Percentiles rank a stretch among this genome's conserved stretches.
Conservation (phyloP, 2,888 invertebrate genomes). For the Clunio marinus region DNA sequence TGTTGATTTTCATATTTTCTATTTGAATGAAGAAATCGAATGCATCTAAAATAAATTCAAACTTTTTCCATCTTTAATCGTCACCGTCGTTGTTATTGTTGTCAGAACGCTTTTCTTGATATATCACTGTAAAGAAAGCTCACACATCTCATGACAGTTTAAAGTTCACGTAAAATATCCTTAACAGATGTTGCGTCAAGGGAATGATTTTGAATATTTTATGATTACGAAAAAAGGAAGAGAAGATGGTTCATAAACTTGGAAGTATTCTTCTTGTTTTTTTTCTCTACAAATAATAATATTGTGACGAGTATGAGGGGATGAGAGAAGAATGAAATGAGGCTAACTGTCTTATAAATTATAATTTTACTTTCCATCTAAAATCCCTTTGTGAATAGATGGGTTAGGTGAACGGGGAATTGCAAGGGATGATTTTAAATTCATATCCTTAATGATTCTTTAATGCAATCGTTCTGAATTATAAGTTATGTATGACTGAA, state of each 20-base stretch:
- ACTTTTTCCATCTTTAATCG: too few relatives aligned
- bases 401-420: background rate
- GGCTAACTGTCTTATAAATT: constrained; percentile 10
- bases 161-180: background rate
- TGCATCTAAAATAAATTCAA: too few relatives aligned
- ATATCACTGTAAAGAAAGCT: too few relatives aligned
- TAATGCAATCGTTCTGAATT: background rate
- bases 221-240: background rate
- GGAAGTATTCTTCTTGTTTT: background rate
- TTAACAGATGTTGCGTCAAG: background rate
- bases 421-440: background rate
- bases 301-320: background rate
- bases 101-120: too few relatives aligned
- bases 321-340: background rate
- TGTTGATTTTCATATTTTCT: too few relatives aligned
- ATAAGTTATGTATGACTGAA: too few relatives aligned
- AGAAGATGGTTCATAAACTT: constrained; percentile 17
- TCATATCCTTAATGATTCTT: constrained; percentile 1
- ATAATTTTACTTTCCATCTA: background rate
- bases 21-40: too few relatives aligned
- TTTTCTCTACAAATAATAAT: background rate
- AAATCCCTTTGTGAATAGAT: background rate
- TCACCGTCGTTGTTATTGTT: too few relatives aligned
- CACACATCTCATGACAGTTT: background rate
- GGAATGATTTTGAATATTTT: constrained; percentile 23